These are phyloP conservation scores for Aspiorhynchus laticeps DNA, from an alignment of 2,113 vertebrate species.

Conservation along the genomic window DNA sequence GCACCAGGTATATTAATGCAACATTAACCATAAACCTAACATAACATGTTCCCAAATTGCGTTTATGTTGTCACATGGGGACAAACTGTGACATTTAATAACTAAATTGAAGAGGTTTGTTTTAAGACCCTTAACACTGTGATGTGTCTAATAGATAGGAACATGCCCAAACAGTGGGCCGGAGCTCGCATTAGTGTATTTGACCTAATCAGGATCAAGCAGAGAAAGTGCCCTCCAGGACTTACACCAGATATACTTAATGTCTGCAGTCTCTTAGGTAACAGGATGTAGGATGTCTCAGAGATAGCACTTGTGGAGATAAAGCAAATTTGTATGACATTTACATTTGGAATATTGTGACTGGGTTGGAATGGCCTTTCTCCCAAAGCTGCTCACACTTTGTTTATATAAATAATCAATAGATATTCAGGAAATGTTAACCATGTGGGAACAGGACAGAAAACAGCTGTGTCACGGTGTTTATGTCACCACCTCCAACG, in stretches of 20 bases:
- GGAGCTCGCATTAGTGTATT: conserved; percentile 33
- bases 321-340: conserved; percentile 8
- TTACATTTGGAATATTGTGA: conserved; percentile 25
- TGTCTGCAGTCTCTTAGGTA: conserved; percentile 30
- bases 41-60: neutral
- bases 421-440: neutral
- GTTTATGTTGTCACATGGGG: neutral
- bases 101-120: conserved; percentile 14
- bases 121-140: neutral
- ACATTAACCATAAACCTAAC: conserved; percentile 10
- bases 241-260: conserved; percentile 10
- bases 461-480: neutral
- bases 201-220: conserved; percentile 40
- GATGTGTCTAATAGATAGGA: conserved; percentile 15
- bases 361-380: neutral
- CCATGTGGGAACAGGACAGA: neutral
- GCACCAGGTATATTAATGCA: conserved; percentile 29
- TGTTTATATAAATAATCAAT: conserved; percentile 3
- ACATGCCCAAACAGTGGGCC: conserved; percentile 22
- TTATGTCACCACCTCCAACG: neutral
- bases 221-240: conserved; percentile 31
- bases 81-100: conserved; percentile 11
- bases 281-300: conserved; percentile 33
- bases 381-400: neutral
- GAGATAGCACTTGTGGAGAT: neutral